These are phyloP conservation scores for Colius striatus DNA, from an alignment of 2,113 vertebrate genomes.

Conservation along the genomic window DNA sequence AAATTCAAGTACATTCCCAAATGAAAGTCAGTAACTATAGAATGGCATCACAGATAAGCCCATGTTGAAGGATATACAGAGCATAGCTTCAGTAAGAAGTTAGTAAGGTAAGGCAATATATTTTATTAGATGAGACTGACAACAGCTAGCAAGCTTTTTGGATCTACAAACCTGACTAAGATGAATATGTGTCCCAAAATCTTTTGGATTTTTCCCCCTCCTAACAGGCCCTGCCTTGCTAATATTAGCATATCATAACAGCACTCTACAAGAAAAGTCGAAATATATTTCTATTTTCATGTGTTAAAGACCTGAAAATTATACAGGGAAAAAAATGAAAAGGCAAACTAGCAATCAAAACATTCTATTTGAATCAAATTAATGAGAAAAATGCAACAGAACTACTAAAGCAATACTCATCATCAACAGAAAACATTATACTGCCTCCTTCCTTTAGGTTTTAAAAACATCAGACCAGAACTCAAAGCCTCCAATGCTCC, in stretches of 20 bases:
- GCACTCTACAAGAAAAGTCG: neutral
- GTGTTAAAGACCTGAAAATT: neutral
- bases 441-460: neutral
- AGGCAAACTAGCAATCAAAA: neutral
- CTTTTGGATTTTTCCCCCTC: neutral
- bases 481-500: neutral
- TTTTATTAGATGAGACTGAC: neutral
- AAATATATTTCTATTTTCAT: neutral
- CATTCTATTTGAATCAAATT: neutral
- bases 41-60: neutral
- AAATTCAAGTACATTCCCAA: conserved; percentile 22
- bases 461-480: neutral
- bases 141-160: neutral
- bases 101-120: neutral
- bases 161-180: neutral
- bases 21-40: neutral
- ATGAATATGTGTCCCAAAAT: rapidly evolving
- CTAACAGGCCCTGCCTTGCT: neutral
- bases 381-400: neutral
- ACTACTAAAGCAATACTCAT: neutral
- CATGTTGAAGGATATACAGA: neutral
- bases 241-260: neutral
- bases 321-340: neutral
- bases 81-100: neutral
- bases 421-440: neutral